Conservation (phyloP, 2,888 invertebrate species). For the Dorcus parallelipipedus region DNA sequence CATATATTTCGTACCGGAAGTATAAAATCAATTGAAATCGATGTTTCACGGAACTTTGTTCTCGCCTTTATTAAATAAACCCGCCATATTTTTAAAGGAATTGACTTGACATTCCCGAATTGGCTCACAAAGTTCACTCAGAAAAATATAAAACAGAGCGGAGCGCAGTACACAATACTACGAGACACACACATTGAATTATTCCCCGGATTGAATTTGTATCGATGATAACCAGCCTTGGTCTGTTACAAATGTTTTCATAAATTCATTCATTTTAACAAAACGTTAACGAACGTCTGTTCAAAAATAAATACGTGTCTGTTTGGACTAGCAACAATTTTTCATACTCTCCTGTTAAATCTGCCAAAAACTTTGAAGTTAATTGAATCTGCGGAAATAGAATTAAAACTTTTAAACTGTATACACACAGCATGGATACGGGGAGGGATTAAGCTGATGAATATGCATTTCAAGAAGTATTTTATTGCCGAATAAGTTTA, state of each 20-base stretch:
- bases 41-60: constrained; percentile 5
- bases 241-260: no score
- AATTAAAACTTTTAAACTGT: constrained; percentile 27
- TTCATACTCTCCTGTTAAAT: no score
- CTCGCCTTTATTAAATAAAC: constrained; percentile 16
- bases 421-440: constrained; percentile 18
- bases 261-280: no score
- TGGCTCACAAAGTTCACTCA: constrained; percentile 19
- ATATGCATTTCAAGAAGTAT: constrained; percentile 6
- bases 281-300: no score
- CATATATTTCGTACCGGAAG: constrained; percentile 5
- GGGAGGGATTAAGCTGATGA: constrained; percentile 10
- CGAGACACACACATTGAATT: background rate
- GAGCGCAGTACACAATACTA: background rate
- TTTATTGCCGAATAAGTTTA: constrained; percentile 5
- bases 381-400: constrained; percentile 19
- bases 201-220: background rate
- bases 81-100: constrained; percentile 6
- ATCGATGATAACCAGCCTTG: background rate
- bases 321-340: no score
- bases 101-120: constrained; percentile 7
- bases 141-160: constrained; percentile 17
- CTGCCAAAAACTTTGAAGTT: constrained; percentile 13
- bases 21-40: constrained; percentile 18
- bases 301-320: no score